phyloP scores from a whole-genome alignment of 2,888 invertebrate species.

The Drosophila histrio region DNA sequence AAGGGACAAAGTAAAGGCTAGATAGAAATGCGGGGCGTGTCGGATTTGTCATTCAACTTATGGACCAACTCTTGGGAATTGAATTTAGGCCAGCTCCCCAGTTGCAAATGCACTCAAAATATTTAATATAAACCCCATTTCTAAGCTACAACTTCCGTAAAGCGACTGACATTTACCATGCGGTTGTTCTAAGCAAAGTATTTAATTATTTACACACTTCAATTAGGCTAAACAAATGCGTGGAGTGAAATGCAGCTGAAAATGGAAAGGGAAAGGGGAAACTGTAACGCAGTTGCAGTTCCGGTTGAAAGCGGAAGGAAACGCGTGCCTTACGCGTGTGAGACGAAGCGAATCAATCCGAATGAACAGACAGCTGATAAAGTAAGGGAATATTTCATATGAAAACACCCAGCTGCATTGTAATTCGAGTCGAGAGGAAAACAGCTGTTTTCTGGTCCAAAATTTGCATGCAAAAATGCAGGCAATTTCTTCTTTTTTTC shows the following conservation, averaged over 20 bases:
- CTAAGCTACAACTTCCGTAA: constrained; percentile 2
- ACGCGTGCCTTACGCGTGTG: constrained; percentile 63
- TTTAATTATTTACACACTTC: constrained; percentile 56
- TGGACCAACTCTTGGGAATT: constrained; percentile 14
- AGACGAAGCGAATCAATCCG: constrained; percentile 54
- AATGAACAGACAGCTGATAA: constrained; percentile 48
- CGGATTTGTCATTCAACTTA: constrained; percentile 60
- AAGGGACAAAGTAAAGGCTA: constrained; percentile 13
- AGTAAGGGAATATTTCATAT: not conserved
- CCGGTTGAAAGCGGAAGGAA: constrained; percentile 60
- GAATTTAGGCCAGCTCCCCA: constrained; percentile 16
- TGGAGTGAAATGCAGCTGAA: constrained; percentile 37
- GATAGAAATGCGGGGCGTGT: constrained; percentile 44
- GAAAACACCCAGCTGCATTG: constrained; percentile 37
- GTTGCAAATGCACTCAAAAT: constrained; percentile 35
- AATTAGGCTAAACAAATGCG: constrained; percentile 50
- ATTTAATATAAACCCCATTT: constrained; percentile 6
- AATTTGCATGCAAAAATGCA: constrained; percentile 51
- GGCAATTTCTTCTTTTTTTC: constrained; percentile 14
- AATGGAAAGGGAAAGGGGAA: constrained; percentile 18
- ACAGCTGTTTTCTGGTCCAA: constrained; percentile 40
- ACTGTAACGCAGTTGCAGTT: constrained; percentile 32
- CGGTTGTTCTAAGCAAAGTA: constrained; percentile 24
- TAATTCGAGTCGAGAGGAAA: constrained; percentile 41
- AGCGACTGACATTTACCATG: constrained; percentile 36